These are phyloP conservation scores for Rhodeus uyekii DNA, from an alignment of 2,797 vertebrate genomes.

Conservation along the genomic window DNA sequence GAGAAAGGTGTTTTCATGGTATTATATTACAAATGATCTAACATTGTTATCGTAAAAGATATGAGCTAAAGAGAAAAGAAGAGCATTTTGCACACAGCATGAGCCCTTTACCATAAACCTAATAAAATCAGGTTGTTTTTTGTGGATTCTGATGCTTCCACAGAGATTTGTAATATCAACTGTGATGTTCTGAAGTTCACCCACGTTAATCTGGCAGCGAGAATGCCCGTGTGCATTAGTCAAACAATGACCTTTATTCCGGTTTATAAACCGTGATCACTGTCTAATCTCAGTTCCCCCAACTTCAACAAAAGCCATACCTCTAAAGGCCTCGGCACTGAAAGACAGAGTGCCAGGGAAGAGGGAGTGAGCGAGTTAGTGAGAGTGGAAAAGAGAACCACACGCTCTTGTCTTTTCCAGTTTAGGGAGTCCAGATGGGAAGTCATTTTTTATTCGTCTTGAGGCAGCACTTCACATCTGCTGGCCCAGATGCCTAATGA, in stretches of 20 bases:
- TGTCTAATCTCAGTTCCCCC: slow-evolving; percentile 25
- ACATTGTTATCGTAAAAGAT: background rate
- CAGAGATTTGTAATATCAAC: slow-evolving; percentile 1
- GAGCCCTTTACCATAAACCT: background rate
- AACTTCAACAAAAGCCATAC: slow-evolving; percentile 44
- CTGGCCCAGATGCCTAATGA: slow-evolving; percentile 82
- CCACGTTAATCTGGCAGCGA: slow-evolving; percentile 16
- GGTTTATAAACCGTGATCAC: slow-evolving; percentile 31
- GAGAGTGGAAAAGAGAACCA: slow-evolving; percentile 48
- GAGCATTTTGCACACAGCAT: background rate
- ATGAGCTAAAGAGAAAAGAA: background rate
- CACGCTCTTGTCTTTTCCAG: slow-evolving; percentile 75
- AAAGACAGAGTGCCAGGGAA: slow-evolving; percentile 51
- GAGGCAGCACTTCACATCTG: slow-evolving; percentile 82
- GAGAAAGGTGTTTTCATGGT: background rate
- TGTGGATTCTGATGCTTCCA: background rate
- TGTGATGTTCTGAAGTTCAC: slow-evolving; percentile 22
- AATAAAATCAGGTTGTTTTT: background rate
- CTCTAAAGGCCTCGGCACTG: slow-evolving; percentile 28
- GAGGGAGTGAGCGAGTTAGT: slow-evolving; percentile 45
- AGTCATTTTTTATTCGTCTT: slow-evolving; percentile 83
- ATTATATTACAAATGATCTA: slow-evolving; percentile 1
- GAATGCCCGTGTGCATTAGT: slow-evolving; percentile 33
- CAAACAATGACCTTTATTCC: slow-evolving; percentile 45
- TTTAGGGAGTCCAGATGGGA: slow-evolving; percentile 80